These are phyloP conservation scores for Rhinichthys klamathensis DNA, from an alignment of 2,113 vertebrate genomes.

Conservation along the genomic window DNA sequence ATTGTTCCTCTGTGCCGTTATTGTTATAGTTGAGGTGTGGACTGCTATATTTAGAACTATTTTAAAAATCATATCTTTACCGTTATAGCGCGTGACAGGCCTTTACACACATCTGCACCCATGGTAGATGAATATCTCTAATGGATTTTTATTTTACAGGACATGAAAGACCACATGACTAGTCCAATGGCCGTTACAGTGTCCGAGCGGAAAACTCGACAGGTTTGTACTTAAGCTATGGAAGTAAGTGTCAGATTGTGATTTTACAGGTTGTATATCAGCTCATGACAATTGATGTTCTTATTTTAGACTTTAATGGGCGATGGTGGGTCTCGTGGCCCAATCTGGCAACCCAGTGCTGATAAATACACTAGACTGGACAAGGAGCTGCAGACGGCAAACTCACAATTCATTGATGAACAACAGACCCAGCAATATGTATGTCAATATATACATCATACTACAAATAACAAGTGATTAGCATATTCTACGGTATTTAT, in stretches of 20 bases:
- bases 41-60: no score
- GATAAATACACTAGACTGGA: slow-evolving; percentile 86
- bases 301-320: slow-evolving; percentile 79
- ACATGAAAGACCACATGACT: slow-evolving; percentile 98
- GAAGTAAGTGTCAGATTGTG: neutral
- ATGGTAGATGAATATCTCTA: neutral
- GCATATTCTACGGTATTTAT: neutral
- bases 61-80: no score
- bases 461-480: neutral
- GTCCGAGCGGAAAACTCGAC: slow-evolving; percentile 84
- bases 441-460: slow-evolving; percentile 15
- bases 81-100: no score
- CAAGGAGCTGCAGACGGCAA: slow-evolving; percentile 85
- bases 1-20: no score
- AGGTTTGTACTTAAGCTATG: slow-evolving; percentile 78
- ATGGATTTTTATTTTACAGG: slow-evolving; percentile 70
- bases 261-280: neutral
- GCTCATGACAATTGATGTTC: neutral
- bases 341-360: slow-evolving; percentile 78
- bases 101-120: neutral
- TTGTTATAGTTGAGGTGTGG: no score
- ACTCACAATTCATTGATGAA: slow-evolving; percentile 92
- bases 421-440: slow-evolving; percentile 97
- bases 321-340: slow-evolving; percentile 76
- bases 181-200: slow-evolving; percentile 80